Percentiles rank a stretch among this genome's conserved stretches.
Conservation (phyloP, 1,140 invertebrate genomes). For the Leucophenga varia region DNA sequence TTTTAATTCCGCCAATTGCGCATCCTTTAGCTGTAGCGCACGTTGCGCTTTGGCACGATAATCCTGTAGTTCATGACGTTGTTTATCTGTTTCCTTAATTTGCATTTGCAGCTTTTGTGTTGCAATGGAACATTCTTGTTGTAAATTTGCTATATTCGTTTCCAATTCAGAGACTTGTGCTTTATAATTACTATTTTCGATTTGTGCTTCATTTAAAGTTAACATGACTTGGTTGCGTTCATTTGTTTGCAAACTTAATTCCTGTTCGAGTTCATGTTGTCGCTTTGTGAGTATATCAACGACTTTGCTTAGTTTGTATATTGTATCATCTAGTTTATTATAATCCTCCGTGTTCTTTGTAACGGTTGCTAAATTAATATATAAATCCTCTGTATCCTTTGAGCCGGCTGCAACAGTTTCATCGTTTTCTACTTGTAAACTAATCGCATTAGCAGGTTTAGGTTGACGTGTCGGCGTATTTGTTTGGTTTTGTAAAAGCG, state of each 20-base stretch:
- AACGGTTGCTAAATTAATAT: no score
- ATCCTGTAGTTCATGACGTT: slow-evolving; percentile 67
- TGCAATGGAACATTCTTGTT: slow-evolving; percentile 56
- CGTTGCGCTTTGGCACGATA: slow-evolving; percentile 72
- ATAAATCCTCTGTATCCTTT: no score
- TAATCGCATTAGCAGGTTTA: no score
- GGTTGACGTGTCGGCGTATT: no score
- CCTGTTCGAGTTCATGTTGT: slow-evolving; percentile 39
- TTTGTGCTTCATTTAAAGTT: no score
- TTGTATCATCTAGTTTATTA: no score
- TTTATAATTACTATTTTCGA: no score
- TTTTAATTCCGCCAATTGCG: slow-evolving; percentile 68
- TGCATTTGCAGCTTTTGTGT: slow-evolving; percentile 60
- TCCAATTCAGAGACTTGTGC: slow-evolving; percentile 53
- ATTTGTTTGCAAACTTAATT: slow-evolving; percentile 47
- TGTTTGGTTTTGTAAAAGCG: no score
- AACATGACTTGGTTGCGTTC: slow-evolving; percentile 56
- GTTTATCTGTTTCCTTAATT: slow-evolving; percentile 61
- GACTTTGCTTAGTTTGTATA: no score
- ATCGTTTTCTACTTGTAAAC: no score
- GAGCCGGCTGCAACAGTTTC: no score
- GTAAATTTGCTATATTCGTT: slow-evolving; percentile 56
- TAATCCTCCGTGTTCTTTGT: slow-evolving; percentile 31
- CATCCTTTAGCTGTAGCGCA: slow-evolving; percentile 77
- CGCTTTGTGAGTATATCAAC: no score